phyloP scores from a whole-genome alignment of 2,888 invertebrate genomes.

The Cataglyphis cursor region DNA sequence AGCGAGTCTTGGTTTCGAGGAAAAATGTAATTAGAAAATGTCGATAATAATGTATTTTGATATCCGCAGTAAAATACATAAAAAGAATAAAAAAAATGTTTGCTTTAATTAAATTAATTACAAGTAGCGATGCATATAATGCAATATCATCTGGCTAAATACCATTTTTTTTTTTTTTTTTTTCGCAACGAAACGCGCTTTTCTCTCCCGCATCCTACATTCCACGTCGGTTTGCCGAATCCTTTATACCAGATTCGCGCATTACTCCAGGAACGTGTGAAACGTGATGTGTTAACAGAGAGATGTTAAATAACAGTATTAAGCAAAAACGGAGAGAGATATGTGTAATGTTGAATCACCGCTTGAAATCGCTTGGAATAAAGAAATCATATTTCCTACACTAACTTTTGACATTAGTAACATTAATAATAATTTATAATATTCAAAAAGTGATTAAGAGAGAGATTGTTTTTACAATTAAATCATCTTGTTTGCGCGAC shows the following conservation, averaged over 20 bases:
- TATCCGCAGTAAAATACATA: background rate
- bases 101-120: background rate
- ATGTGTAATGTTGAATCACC: conserved; percentile 1
- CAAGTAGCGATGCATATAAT: background rate
- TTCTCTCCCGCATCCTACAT: conserved; percentile 17
- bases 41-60: background rate
- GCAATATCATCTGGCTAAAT: background rate
- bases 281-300: conserved; percentile 5
- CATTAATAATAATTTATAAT: background rate
- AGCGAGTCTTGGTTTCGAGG: background rate
- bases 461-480: background rate
- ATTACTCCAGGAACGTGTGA: background rate
- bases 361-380: background rate
- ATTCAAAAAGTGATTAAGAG: background rate
- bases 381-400: background rate
- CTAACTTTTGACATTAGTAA: background rate
- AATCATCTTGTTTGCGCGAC: background rate
- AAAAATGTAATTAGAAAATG: background rate
- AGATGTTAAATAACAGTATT: conserved; percentile 27
- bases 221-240: conserved; percentile 18
- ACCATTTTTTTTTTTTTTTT: conserved; percentile 26
- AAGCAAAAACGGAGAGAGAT: background rate
- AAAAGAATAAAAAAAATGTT: background rate
- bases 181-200: background rate
- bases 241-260: conserved; percentile 1